A percentile compares a stretch with the other conserved stretches of the same genome.
Conservation (phyloP, 2,797 vertebrate species). For the Lepus townsendii region DNA sequence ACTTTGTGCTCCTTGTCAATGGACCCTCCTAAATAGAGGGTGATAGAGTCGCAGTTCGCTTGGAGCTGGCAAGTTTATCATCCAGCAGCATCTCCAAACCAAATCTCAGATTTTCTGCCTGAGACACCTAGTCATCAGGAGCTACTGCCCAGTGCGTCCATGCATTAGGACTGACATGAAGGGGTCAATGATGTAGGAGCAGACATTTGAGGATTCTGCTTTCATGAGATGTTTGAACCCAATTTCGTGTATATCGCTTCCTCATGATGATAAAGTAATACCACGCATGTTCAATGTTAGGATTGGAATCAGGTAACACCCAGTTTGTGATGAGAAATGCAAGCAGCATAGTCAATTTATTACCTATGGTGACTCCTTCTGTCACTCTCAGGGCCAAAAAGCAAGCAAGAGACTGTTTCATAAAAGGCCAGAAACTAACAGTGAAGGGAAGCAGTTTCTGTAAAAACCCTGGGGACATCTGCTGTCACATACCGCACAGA, state of each 20-base stretch:
- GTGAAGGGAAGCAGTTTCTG: not conserved
- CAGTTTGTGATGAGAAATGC: not conserved
- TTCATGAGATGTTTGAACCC: not conserved
- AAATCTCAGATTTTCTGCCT: not conserved
- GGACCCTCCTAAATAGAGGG: not conserved
- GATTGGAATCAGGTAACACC: not conserved
- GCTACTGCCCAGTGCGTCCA: not conserved
- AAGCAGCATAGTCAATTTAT: not conserved
- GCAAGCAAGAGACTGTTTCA: not conserved
- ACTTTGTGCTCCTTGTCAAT: not conserved
- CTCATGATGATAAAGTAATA: not conserved
- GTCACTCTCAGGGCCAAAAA: not conserved
- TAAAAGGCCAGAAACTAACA: not conserved
- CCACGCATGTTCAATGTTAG: not conserved
- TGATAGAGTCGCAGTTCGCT: not conserved
- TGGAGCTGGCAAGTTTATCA: not conserved
- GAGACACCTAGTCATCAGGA: not conserved
- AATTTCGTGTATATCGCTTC: not conserved
- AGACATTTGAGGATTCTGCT: not conserved
- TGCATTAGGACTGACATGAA: not conserved
- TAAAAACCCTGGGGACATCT: not conserved
- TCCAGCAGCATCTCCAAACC: not conserved
- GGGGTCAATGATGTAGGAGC: not conserved
- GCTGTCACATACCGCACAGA: not conserved
- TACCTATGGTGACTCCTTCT: not conserved